Conservation (phyloP, 2,113 vertebrate genomes). For the Oryzias curvinotus region DNA sequence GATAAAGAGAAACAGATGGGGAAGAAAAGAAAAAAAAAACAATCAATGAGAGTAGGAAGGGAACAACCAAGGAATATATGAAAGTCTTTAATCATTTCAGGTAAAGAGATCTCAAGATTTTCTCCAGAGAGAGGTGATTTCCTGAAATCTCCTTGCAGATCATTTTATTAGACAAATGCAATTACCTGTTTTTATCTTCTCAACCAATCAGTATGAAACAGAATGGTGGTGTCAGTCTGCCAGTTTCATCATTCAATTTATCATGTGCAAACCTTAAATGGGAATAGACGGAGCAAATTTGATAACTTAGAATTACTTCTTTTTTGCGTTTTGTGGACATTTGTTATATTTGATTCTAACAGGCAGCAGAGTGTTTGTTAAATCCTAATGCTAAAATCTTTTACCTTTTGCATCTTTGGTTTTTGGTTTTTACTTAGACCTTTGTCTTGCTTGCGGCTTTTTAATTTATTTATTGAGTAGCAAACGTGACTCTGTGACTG, state of each 20-base stretch:
- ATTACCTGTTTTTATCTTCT: conserved; percentile 25
- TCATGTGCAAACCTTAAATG: conserved; percentile 1
- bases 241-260: background rate
- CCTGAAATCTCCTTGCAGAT: conserved; percentile 20
- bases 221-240: background rate
- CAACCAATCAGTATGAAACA: background rate
- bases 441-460: too few species aligned
- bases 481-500: too few species aligned
- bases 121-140: background rate
- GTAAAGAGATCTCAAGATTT: conserved; percentile 29
- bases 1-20: conserved; percentile 56
- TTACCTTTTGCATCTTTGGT: too few species aligned
- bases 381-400: too few species aligned
- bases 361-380: too few species aligned
- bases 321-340: too few species aligned
- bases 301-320: background rate
- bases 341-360: too few species aligned
- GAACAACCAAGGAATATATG: conserved; percentile 18
- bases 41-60: conserved; percentile 9
- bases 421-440: too few species aligned
- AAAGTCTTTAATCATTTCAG: conserved; percentile 45
- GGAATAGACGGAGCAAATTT: background rate
- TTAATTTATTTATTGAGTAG: too few species aligned
- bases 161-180: conserved; percentile 19
- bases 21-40: conserved; percentile 14